These are phyloP conservation scores for Phaedon cochleariae DNA, from an alignment of 2,888 invertebrate genomes.

Conservation along the genomic window DNA sequence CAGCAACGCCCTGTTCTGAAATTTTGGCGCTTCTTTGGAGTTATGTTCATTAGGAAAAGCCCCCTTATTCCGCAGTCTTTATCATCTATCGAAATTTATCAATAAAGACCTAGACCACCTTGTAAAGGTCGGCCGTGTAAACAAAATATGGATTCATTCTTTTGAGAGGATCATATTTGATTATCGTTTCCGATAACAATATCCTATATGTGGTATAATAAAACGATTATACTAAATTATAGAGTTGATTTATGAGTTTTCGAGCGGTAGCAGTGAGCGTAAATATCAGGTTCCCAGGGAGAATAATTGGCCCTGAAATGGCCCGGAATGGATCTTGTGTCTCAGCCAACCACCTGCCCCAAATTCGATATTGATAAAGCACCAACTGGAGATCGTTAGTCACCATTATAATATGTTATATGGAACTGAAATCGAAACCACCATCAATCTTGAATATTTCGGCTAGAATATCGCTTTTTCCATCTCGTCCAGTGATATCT, in stretches of 20 bases:
- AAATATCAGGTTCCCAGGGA: slow-evolving; percentile 12
- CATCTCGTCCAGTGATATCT: too few relatives aligned
- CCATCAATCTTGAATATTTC: not conserved
- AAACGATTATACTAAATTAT: not conserved
- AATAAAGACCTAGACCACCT: too few relatives aligned
- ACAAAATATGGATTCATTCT: not conserved
- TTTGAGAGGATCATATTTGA: not conserved
- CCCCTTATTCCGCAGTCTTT: too few relatives aligned
- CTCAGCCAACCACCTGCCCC: slow-evolving; percentile 9
- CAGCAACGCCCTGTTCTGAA: too few relatives aligned
- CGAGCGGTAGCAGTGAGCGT: not conserved
- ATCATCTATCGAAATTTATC: too few relatives aligned
- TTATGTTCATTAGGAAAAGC: too few relatives aligned
- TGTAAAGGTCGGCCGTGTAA: too few relatives aligned
- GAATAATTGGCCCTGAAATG: slow-evolving; percentile 19
- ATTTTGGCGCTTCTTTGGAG: too few relatives aligned
- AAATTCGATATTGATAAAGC: slow-evolving; percentile 16
- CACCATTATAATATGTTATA: not conserved
- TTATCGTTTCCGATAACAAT: not conserved
- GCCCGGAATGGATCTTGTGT: not conserved
- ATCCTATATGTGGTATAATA: not conserved
- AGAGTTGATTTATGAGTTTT: not conserved
- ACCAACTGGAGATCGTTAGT: not conserved
- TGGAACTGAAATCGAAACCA: not conserved
- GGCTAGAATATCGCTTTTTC: not conserved